Base-by-base conservation (phyloP, 2,113 vertebrate genomes). In the Platanista minor region DNA sequence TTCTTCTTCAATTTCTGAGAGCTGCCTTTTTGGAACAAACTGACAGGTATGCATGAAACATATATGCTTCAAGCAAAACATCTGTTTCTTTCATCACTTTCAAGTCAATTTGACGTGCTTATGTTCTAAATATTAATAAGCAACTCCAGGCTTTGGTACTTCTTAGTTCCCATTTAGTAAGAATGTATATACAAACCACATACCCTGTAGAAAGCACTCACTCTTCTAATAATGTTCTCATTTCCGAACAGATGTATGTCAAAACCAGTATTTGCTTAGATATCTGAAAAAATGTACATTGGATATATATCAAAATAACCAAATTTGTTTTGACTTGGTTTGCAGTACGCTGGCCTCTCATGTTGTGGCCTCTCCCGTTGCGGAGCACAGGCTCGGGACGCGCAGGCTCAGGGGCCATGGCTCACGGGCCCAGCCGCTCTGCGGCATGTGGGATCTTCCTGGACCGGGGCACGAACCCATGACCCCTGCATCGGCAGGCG, bases 21-120 rank as follows among this genome's bases (percentile, higher is more conserved):
- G 59, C 52, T 71, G 1, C 36, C 31, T 87, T 52, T 62, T 95
- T 54, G n/a, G 81, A 96, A 77, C 39, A 82, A 77, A 71, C 13
- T 83, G 17, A 67, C n/a, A 95, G 66, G 31, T 93, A 78, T 49
- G n/a, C 59, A 72, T 20, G 49, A 72, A 71, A 97, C 93, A 67
- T 46, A 74, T 36, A 84, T 91, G 95, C 80, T 89, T 78, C 59
- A 87, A 62, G 74, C 57, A 84, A 84, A 93, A 85, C 90, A 90
- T 74, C 59, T 89, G 41, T 95, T 93, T 95, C 25, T 21, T 71
- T 90, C 46, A 75, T 84, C 66, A 61, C 54, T 86, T 90, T 83
- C 74, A 96, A 72, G 75, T 90, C 39, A 9, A 27, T 72, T 67
- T 87, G 39, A 87, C 90, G 20, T 52, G 72, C 41, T 82, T 84